A percentile compares a stretch with the other conserved stretches of the same genome.
phyloP scores from a whole-genome alignment of 2,888 invertebrate species.

The Petrophora chlorosata region DNA sequence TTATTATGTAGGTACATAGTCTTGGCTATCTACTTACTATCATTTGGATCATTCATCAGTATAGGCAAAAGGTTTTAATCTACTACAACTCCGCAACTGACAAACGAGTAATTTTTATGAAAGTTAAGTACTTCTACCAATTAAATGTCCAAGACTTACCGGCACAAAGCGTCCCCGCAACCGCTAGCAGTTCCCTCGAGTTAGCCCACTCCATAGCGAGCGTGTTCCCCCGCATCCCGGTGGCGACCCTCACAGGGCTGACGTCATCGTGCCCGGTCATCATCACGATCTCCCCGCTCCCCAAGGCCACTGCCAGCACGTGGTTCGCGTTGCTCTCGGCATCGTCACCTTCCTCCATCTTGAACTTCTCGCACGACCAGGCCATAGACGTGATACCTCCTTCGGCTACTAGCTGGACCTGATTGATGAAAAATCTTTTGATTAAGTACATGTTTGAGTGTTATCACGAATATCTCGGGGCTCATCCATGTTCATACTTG shows the following conservation, averaged over 20 bases:
- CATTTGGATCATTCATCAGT: no score
- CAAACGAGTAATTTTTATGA: no score
- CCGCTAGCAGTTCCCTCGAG: conserved; percentile 95
- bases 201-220: conserved; percentile 98
- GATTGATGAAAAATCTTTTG: no score
- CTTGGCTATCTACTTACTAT: no score
- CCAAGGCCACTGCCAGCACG: conserved; percentile 94
- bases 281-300: conserved; percentile 94
- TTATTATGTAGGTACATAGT: no score
- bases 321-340: conserved; percentile 85
- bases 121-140: no score
- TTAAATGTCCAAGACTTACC: conserved; percentile 55
- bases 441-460: no score
- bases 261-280: conserved; percentile 97
- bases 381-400: conserved; percentile 96
- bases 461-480: no score
- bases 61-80: no score
- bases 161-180: conserved; percentile 89
- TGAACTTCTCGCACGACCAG: conserved; percentile 99
- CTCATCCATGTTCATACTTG: no score
- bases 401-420: conserved; percentile 92
- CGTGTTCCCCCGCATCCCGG: conserved; percentile 90
- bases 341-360: conserved; percentile 97
- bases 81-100: no score
- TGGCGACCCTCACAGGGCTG: conserved; percentile 93